Evolutionary conservation across 37 sponge, comb jelly and placozoan species (phyloP).

Genomic region (Hexactinellida sp.): DNA sequence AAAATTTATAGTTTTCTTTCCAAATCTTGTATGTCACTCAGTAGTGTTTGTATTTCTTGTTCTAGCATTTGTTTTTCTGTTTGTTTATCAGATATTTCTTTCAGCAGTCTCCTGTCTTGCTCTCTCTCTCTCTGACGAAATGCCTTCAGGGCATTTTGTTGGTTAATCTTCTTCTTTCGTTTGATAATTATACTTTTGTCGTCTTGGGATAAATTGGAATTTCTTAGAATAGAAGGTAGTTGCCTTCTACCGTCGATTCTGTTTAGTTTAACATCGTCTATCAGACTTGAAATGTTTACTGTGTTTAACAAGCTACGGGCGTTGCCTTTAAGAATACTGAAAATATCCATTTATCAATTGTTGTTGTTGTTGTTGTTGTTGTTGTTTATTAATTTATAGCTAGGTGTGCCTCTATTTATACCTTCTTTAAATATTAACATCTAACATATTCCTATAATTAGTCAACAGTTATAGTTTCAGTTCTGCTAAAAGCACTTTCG

Average conservation of each 20-base stretch:
- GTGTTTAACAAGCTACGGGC: not conserved
- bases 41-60: not conserved
- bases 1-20: too few relatives aligned
- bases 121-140: not conserved
- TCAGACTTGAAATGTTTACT: not conserved
- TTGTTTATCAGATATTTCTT: not conserved
- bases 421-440: too few relatives aligned
- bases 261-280: not conserved
- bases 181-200: not conserved
- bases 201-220: not conserved
- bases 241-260: not conserved
- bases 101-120: not conserved
- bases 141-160: not conserved
- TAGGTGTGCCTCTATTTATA: too few relatives aligned
- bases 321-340: not conserved
- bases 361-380: not conserved
- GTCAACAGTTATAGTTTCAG: too few relatives aligned
- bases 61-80: not conserved
- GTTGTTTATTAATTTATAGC: not conserved
- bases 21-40: too few relatives aligned
- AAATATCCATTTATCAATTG: not conserved
- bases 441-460: too few relatives aligned
- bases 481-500: too few relatives aligned
- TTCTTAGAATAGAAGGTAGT: not conserved
- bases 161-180: not conserved